Percentiles rank a stretch among this genome's conserved stretches.
phyloP scores from a whole-genome alignment of 2,797 vertebrate genomes.

The Diglossa cyanea region DNA sequence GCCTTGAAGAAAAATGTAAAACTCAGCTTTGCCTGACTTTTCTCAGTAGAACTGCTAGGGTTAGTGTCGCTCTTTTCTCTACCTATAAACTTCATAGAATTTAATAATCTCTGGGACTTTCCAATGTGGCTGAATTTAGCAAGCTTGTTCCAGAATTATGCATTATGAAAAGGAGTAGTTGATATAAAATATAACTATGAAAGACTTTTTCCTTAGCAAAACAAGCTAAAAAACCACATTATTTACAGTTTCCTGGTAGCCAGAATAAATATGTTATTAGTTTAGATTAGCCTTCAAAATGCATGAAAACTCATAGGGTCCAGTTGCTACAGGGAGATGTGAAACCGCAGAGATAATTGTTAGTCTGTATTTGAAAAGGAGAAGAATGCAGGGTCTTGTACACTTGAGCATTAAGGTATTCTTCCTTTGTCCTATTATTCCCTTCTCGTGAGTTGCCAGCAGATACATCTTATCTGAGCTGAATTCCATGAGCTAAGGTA shows the following conservation, averaged over 20 bases:
- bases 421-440: not conserved
- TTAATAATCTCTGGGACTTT: not conserved
- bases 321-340: not conserved
- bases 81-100: not conserved
- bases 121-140: not conserved
- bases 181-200: not conserved
- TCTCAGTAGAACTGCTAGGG: not conserved
- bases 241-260: not conserved
- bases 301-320: not conserved
- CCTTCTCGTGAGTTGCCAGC: not conserved
- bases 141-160: not conserved
- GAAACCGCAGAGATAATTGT: not conserved
- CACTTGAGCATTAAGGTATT: not conserved
- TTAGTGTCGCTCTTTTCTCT: not conserved
- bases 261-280: not conserved
- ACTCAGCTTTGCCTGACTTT: not conserved
- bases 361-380: not conserved
- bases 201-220: not conserved
- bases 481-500: not conserved
- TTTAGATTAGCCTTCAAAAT: not conserved
- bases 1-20: not conserved
- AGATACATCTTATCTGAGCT: not conserved
- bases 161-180: not conserved
- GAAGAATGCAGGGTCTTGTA: not conserved
- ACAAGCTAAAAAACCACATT: not conserved